These are phyloP conservation scores for Edolisoma coerulescens DNA, from an alignment of 2,113 vertebrate genomes.

Conservation along the genomic window DNA sequence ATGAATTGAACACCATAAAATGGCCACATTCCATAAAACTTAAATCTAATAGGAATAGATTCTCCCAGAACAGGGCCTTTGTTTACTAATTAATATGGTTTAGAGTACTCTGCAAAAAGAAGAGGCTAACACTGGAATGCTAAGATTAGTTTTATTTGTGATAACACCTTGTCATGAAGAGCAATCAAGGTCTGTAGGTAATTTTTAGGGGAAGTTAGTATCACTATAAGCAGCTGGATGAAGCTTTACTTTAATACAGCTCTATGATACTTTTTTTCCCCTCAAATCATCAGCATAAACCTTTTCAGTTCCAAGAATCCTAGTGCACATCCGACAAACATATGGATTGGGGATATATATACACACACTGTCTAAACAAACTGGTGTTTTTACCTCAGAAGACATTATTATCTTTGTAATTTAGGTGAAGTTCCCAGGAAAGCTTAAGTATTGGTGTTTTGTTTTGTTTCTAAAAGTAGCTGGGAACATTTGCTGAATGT, in stretches of 20 bases:
- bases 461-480: conserved; percentile 15
- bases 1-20: not conserved
- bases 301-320: conserved; percentile 2
- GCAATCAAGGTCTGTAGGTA: not conserved
- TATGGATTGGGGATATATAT: not conserved
- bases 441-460: not conserved
- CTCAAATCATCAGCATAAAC: not conserved
- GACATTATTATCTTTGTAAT: not conserved
- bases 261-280: accelerated
- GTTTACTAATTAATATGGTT: not conserved
- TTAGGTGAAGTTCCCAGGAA: not conserved
- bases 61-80: not conserved
- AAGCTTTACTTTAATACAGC: not conserved
- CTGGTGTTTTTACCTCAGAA: not conserved
- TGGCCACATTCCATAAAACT: not conserved
- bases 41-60: not conserved
- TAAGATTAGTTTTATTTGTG: not conserved
- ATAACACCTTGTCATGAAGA: not conserved
- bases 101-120: not conserved
- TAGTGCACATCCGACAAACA: not conserved
- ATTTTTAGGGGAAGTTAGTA: not conserved
- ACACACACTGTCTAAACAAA: not conserved
- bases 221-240: not conserved
- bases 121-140: not conserved
- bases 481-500: not conserved